A percentile compares a stretch with the other conserved stretches of the same genome.
Evolutionary conservation across 2,888 invertebrate genomes (phyloP).

Genomic region (Rhyacophila evoluta): DNA sequence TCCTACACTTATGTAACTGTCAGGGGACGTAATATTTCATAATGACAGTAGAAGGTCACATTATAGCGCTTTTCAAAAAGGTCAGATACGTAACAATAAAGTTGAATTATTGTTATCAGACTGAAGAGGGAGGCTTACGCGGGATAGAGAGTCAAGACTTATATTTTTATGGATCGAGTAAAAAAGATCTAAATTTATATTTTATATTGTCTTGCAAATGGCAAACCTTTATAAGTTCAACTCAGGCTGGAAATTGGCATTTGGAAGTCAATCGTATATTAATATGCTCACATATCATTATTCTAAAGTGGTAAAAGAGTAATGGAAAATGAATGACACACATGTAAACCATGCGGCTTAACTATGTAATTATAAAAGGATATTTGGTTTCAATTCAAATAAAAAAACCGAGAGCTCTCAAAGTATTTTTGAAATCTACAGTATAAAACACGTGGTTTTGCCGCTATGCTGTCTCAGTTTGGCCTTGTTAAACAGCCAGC

Average conservation of each 20-base stretch:
- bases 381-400: too few relatives aligned
- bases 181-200: background rate
- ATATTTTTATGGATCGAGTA: background rate
- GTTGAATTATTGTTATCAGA: background rate
- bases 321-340: too few relatives aligned
- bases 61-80: background rate
- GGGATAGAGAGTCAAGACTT: background rate
- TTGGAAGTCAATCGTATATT: too few relatives aligned
- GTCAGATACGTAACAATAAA: constrained; percentile 1
- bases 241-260: background rate
- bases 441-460: too few relatives aligned
- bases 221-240: constrained; percentile 8
- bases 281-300: too few relatives aligned
- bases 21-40: constrained; percentile 8
- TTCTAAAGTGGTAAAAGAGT: too few relatives aligned
- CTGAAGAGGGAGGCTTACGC: background rate
- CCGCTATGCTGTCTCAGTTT: too few relatives aligned
- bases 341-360: too few relatives aligned
- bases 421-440: too few relatives aligned
- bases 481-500: too few relatives aligned
- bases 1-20: background rate
- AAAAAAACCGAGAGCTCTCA: too few relatives aligned
- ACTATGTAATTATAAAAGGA: too few relatives aligned
- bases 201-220: background rate
- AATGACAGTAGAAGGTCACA: background rate